Evolutionary conservation across 2,888 invertebrate genomes (phyloP), one percentile per base, ranked within the genome.

Genomic region (Diaprepes abbreviatus): DNA sequence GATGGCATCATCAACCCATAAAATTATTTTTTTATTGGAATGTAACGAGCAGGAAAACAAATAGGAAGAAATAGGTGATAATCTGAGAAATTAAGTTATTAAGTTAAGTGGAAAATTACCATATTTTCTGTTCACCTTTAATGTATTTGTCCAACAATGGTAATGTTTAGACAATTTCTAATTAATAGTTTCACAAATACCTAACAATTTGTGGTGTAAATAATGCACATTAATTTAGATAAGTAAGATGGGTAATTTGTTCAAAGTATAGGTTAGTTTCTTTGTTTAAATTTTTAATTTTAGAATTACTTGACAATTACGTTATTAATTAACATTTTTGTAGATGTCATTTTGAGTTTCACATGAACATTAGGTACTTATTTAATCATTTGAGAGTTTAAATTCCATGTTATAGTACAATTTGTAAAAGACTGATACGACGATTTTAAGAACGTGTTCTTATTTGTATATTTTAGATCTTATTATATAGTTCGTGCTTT

Each of bases 1-100:
- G 74, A 66, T 72, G 74, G 63, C 68, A 62, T 64, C 9, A 38
- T 28, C 24, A n/a, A 58, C 66, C 52, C 60, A 33, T 14, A 28
- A 6, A 10, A 36, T 1, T n/a, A 31, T 55, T 38, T 55, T 24
- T 43, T 24, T 28, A 3, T 45, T 21, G n/a, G 24, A n/a, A n/a
- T n/a, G n/a, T n/a, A n/a, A n/a, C n/a, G n/a, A 17, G 45, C 45
- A 45, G 14, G 28, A 28, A 50, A 50, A 48, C 12, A 50, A 50
- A 50, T 43, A 33, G 16, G 43, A 59, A 43, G 31, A 62, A 45
- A 36, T 36, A 21, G 4, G 35, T 31, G 35, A 50, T 50, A 60
- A 52, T 60, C 60, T 43, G 28, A 33, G 43, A 17, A 38, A 68
- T 68, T 68, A 68, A 65, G 59, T 68, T 68, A 68, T 68, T 68